A percentile compares a stretch with the other conserved stretches of the same genome.
These are phyloP conservation scores for Tympanoctomys barrerae DNA, from an alignment of 2,797 vertebrate genomes.

Conservation along the genomic window DNA sequence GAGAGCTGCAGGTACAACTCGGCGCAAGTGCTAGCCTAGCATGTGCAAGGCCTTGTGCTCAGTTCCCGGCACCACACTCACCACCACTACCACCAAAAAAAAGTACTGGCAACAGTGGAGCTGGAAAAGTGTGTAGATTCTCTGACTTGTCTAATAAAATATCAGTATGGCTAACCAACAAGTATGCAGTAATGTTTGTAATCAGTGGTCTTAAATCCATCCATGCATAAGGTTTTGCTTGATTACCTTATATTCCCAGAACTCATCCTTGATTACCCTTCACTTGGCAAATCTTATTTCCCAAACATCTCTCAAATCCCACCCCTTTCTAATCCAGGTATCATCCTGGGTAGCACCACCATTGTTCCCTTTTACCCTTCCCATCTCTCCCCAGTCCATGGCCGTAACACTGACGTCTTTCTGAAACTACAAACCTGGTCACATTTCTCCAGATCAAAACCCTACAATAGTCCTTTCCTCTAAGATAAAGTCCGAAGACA, in stretches of 20 bases:
- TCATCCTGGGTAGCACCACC: neutral
- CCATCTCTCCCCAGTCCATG: neutral
- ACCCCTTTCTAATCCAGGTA: neutral
- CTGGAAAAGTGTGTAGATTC: neutral
- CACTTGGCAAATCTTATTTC: conserved; percentile 13
- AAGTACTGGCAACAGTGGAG: neutral
- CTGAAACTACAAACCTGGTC: neutral
- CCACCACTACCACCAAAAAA: no score
- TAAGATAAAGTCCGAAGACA: neutral
- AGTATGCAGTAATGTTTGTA: neutral
- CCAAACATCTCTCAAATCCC: conserved; percentile 1
- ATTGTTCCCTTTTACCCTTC: neutral
- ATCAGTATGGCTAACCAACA: neutral
- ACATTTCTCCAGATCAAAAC: conserved; percentile 29
- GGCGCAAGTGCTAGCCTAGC: neutral
- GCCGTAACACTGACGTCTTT: neutral
- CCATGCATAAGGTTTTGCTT: neutral
- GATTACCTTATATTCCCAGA: neutral
- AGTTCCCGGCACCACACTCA: neutral
- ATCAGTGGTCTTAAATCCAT: neutral
- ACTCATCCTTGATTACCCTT: conserved; percentile 18
- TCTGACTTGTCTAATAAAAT: neutral
- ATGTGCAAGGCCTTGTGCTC: no score
- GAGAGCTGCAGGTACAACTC: neutral
- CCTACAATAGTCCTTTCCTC: neutral